Base-by-base conservation (phyloP, 2,888 invertebrate genomes). In the Drosophila falleni region DNA sequence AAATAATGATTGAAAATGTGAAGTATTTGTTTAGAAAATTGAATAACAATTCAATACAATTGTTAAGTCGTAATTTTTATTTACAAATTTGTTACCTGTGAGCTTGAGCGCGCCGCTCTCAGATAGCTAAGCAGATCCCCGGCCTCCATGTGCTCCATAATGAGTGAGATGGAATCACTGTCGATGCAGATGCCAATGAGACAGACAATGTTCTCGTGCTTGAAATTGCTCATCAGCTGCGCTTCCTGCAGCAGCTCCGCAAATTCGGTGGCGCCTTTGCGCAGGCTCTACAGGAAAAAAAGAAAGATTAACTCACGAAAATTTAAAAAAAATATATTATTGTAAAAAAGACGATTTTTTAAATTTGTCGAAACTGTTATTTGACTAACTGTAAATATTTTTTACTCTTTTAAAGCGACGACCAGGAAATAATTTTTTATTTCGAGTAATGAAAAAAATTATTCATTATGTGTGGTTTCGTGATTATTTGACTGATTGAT, bases 131-230 rank as follows among this genome's bases (percentile, higher is more conserved):
- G 94, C 64, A 99, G 93, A 93, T 99, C 99, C 0, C 99, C 99
- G 5, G 97, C 98, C 92, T 98, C 97, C 99, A 99, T 99, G 16
- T 99, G 94, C 92, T 99, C 99, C 95, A 99, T 96, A 50, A 99
- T 96, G 74, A 99, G 96, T 84, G 97, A 97, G 87, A 98, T 96
- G 8, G 98, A 97, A 90, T 98, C 98, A 78, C 97, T 96, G 91
- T 99, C 98, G 33, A 98, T 94, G 90, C 98, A 99, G 5, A 99
- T 98, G 0, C 99, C 99, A 9, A 99, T 94, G 33, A 99, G 94
- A 72, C 97, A 95, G 29, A 99, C 94, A 61, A 99, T 99, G 90
- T 99, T 98, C 70, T 98, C 97, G 91, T 99, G 99, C 82, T 97
- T 97, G 92, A 99, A 99, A 91, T 99, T 98, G 60, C 97, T 97